Evolutionary conservation across 2,888 invertebrate genomes (phyloP).

Genomic region (Caenorhabditis becei): DNA sequence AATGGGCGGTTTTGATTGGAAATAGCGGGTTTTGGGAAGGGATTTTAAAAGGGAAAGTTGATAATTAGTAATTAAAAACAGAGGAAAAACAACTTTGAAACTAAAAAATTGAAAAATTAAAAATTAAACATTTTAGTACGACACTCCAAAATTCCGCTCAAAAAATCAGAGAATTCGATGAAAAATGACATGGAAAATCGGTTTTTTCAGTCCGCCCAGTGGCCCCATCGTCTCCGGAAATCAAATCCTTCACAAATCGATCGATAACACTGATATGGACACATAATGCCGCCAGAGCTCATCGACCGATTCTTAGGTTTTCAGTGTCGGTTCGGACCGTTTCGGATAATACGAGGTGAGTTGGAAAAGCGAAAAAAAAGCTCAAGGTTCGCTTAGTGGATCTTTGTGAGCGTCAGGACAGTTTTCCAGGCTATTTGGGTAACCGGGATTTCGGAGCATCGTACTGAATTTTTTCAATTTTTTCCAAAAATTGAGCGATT

Average conservation of each 20-base stretch:
- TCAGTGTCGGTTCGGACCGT: slow-evolving; percentile 55
- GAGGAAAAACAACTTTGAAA: too few species aligned
- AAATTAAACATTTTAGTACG: too few species aligned
- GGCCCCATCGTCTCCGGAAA: slow-evolving; percentile 77
- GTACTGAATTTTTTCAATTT: too few species aligned
- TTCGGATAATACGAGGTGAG: slow-evolving; percentile 54
- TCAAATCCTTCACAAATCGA: slow-evolving; percentile 73
- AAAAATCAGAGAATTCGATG: background rate
- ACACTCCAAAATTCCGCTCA: too few species aligned
- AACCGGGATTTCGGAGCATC: too few species aligned
- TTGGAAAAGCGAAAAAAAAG: background rate
- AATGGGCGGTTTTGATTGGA: background rate
- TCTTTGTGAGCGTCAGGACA: too few species aligned
- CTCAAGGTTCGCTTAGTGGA: too few species aligned
- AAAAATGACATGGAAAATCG: background rate
- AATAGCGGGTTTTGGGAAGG: background rate
- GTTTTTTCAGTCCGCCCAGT: slow-evolving; percentile 76
- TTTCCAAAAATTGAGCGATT: too few species aligned
- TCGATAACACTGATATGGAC: slow-evolving; percentile 78
- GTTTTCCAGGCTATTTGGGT: too few species aligned
- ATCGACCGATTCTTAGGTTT: slow-evolving; percentile 66
- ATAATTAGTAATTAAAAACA: slow-evolving; percentile 1
- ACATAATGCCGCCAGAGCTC: slow-evolving; percentile 74
- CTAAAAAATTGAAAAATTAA: too few species aligned
- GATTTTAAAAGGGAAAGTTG: slow-evolving; percentile 2